Conservation (phyloP, 2,888 invertebrate genomes). For the Luperina nickerlii region DNA sequence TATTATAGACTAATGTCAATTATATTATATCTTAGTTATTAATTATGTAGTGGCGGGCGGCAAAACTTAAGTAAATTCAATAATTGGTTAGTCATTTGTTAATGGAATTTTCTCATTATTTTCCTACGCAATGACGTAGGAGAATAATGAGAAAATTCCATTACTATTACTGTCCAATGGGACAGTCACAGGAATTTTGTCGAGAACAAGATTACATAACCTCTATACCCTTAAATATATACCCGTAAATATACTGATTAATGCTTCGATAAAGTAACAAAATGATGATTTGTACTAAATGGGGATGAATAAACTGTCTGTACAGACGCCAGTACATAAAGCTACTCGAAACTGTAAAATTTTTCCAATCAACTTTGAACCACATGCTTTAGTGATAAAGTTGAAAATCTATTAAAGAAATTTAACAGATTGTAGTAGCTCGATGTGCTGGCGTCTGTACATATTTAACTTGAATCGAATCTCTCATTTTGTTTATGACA, state of each 20-base stretch:
- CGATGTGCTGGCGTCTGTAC: no score
- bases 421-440: no score
- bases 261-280: neutral
- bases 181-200: neutral
- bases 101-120: neutral
- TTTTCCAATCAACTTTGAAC: no score
- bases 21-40: conserved; percentile 41
- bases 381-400: no score
- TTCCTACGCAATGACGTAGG: no score
- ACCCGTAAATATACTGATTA: neutral
- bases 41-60: conserved; percentile 40
- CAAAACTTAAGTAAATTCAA: conserved; percentile 10
- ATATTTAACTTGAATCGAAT: neutral
- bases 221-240: no score
- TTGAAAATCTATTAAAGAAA: no score
- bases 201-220: neutral
- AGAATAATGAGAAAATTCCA: no score
- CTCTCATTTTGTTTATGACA: neutral
- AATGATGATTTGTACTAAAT: neutral
- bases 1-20: conserved; percentile 53
- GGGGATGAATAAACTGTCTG: neutral
- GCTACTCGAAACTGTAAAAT: no score
- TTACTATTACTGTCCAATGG: no score
- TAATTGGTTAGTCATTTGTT: neutral
- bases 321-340: no score